These are phyloP conservation scores for Eunapius fragilis DNA, from an alignment of 37 sponge, comb jelly and placozoan genomes.

Conservation along the genomic window DNA sequence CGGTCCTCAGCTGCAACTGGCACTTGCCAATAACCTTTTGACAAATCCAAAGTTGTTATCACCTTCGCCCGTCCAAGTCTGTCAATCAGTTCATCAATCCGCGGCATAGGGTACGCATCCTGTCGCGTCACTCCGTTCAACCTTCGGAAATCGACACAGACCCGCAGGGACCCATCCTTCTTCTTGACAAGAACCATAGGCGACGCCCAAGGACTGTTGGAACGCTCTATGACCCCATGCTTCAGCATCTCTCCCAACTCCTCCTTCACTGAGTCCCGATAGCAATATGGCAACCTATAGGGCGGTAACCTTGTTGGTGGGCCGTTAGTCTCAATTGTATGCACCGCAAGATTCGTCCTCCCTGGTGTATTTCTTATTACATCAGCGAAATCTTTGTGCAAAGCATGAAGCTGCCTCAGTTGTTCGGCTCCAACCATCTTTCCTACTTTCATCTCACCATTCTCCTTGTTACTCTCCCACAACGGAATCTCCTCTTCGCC, in stretches of 20 bases:
- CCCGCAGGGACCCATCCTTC: slow-evolving; percentile 26
- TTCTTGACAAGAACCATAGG: too few relatives aligned
- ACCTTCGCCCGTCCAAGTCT: slow-evolving; percentile 24
- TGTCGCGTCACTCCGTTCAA: slow-evolving; percentile 36
- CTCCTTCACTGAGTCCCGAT: slow-evolving; percentile 7
- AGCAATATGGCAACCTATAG: slow-evolving; percentile 20
- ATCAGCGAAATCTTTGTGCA: slow-evolving; percentile 6
- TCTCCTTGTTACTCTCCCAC: not conserved
- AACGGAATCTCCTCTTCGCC: not conserved
- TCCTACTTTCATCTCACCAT: not conserved
- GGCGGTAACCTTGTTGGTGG: slow-evolving; percentile 14
- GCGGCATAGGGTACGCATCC: too few relatives aligned
- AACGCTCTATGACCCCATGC: slow-evolving; percentile 25
- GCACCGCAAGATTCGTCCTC: slow-evolving; percentile 18
- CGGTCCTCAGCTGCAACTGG: slow-evolving; percentile 36
- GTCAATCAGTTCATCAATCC: slow-evolving; percentile 44
- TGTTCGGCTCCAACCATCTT: not conserved
- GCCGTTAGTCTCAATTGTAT: slow-evolving; percentile 3
- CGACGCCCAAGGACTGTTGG: too few relatives aligned
- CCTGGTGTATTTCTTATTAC: not conserved
- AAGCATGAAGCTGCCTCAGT: not conserved
- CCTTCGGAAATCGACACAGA: slow-evolving; percentile 55
- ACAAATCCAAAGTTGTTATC: slow-evolving; percentile 30
- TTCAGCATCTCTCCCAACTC: slow-evolving; percentile 39
- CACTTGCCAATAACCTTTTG: slow-evolving; percentile 44